Base-by-base conservation (phyloP, 2,888 invertebrate genomes). In the Unio delphinus region DNA sequence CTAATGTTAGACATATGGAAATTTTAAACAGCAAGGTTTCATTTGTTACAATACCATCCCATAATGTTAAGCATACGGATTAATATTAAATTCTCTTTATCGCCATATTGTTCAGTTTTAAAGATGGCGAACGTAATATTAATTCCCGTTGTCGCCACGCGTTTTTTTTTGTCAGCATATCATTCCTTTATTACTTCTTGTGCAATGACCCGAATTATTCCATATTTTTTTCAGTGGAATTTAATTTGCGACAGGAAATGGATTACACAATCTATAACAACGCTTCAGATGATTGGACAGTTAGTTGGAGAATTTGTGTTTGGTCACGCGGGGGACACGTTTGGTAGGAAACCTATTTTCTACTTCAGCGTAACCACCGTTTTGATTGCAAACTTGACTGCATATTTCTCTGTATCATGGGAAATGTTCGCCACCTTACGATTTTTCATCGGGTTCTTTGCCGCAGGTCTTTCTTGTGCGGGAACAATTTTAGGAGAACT, bases 221-320 rank as follows among this genome's bases (percentile, higher is more conserved):
- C 11, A 11, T 2, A 11, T 45, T 45, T 45, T 45, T 76, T 77
- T 3, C 73, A 83, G 81, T 83, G 78, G 77, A 66, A 68, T 11
- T 70, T 83, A 59, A 71, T 80, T 17, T 81, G 82, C 66, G 74
- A 76, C 66, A 63, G 63, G 18, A 70, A 72, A 26, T 81, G 80
- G 80, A 69, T 81, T 4, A 60, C 76, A 3, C 72, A 77, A 34
- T 74, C 73, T 8, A 75, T 79, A 17, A 79, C 80, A 1, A 78
- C 79, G 1, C 75, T 82, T 17, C 82, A 82, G 60, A 80, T 82
- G 79, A 72, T 68, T 1, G 82, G 82, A 17, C 76, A 79, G 15
- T 67, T 82, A 20, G 59, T 79, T 28, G 78, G 81, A 18, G 79
- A 78, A 0, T 34, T 78, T 3, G 54, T 74, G 8, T 72, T 66